These are phyloP conservation scores for Apostichopus leukothele DNA, from an alignment of 53 echinoderm and acorn worm genomes.

Conservation along the genomic window DNA sequence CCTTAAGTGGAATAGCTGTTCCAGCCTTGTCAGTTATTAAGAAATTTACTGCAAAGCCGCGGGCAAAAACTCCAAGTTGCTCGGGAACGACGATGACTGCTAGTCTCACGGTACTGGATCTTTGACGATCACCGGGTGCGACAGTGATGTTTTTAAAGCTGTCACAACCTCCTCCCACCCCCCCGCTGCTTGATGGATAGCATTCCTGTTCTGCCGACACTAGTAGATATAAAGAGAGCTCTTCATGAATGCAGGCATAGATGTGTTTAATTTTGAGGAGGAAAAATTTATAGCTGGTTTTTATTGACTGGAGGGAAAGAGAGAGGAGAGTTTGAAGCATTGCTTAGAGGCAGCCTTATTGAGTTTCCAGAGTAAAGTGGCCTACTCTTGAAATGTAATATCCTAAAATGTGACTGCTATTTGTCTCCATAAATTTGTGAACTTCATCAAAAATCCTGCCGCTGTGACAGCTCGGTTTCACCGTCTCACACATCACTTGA, in stretches of 20 bases:
- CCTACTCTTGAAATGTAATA: slow-evolving; percentile 25
- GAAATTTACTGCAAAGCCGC: slow-evolving; percentile 18
- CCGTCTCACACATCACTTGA: too few relatives aligned
- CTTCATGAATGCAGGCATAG: neutral
- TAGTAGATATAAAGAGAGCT: neutral
- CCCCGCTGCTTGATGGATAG: slow-evolving; percentile 5
- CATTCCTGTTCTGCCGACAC: slow-evolving; percentile 10
- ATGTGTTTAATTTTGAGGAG: slow-evolving; percentile 30
- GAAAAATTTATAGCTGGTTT: slow-evolving; percentile 29
- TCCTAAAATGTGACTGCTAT: neutral
- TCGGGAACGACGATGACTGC: neutral
- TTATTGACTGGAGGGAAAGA: neutral
- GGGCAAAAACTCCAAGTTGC: neutral
- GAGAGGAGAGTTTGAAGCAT: neutral
- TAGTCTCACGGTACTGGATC: neutral
- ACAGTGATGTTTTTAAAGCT: slow-evolving; percentile 31
- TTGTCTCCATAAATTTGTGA: slow-evolving; percentile 20
- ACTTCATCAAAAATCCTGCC: neutral
- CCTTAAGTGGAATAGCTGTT: slow-evolving; percentile 1
- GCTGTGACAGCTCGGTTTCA: too few relatives aligned
- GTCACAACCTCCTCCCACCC: neutral
- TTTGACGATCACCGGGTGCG: slow-evolving; percentile 2
- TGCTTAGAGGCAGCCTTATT: slow-evolving; percentile 8
- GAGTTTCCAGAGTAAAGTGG: slow-evolving; percentile 31
- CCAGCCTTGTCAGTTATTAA: neutral